Conservation (phyloP, 2,113 vertebrate species). For the Heterotilapia buettikoferi region DNA sequence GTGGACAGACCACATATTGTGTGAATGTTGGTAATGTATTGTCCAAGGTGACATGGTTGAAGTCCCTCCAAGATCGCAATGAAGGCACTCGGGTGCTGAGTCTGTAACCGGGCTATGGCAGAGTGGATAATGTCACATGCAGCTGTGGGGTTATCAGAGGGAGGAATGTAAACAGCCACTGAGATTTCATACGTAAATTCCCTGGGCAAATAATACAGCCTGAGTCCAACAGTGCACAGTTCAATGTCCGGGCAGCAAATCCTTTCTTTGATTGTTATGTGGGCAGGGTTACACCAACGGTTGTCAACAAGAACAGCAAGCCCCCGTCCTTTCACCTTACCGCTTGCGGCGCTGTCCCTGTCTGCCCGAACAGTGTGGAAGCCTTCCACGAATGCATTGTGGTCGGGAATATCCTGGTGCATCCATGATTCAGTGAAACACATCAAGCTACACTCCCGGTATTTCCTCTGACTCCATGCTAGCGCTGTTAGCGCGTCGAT, state of each 20-base stretch:
- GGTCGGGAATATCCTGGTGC: not conserved
- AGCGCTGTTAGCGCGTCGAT: too few relatives aligned
- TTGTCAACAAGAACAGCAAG: not conserved
- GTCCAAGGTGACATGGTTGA: too few relatives aligned
- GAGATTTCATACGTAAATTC: too few relatives aligned
- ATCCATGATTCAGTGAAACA: not conserved
- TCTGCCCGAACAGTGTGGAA: not conserved
- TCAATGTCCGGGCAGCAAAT: not conserved
- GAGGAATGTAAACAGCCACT: too few relatives aligned
- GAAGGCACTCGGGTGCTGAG: too few relatives aligned
- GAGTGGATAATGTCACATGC: too few relatives aligned
- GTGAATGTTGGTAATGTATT: too few relatives aligned
- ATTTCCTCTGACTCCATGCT: not conserved
- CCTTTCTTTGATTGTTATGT: not conserved
- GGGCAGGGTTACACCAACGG: not conserved
- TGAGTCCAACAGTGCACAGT: not conserved
- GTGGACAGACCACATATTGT: too few relatives aligned
- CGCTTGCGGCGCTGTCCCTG: accelerated
- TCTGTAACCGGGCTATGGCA: too few relatives aligned
- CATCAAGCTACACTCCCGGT: not conserved
- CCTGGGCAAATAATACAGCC: too few relatives aligned
- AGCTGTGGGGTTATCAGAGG: too few relatives aligned
- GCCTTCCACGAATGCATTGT: not conserved
- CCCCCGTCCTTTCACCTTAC: not conserved
- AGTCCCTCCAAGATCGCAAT: too few relatives aligned